Conservation (phyloP, 1,140 invertebrate species). For the Gonatopus flavifemur region DNA sequence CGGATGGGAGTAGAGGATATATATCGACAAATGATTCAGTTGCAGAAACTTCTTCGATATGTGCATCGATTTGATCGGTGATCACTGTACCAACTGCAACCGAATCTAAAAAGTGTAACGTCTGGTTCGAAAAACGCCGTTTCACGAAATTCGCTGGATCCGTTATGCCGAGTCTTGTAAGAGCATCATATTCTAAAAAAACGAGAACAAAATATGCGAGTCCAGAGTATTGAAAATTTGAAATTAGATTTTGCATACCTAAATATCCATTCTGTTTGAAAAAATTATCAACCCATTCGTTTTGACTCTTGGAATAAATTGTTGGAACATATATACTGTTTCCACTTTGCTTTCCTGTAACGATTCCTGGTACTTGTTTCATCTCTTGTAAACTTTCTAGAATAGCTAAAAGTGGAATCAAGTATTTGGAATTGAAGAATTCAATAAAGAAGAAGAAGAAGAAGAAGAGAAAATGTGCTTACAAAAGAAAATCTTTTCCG, state of each 20-base stretch:
- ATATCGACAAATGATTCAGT: conserved; percentile 80
- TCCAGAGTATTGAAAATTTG: no score
- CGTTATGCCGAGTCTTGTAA: conserved; percentile 83
- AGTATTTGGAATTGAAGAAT: neutral
- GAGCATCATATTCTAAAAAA: conserved; percentile 81
- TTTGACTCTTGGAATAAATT: conserved; percentile 82
- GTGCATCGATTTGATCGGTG: conserved; percentile 77
- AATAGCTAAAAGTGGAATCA: conserved; percentile 57
- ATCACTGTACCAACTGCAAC: conserved; percentile 77
- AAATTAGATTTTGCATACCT: conserved; percentile 52
- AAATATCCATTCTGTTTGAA: conserved; percentile 94
- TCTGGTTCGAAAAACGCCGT: conserved; percentile 74
- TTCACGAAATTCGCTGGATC: conserved; percentile 83
- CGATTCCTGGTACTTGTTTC: conserved; percentile 71
- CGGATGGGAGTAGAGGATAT: conserved; percentile 74
- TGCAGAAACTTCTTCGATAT: conserved; percentile 80
- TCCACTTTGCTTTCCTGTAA: conserved; percentile 74
- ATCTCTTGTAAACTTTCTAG: conserved; percentile 68
- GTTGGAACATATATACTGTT: conserved; percentile 86
- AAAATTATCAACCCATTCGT: conserved; percentile 89
- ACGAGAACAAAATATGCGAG: conserved; percentile 12
- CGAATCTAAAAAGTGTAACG: conserved; percentile 72
- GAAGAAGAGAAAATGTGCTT: conserved; percentile 40
- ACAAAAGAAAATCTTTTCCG: conserved; percentile 84
- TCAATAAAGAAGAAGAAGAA: conserved; percentile 3